phyloP scores from a whole-genome alignment of 2,888 invertebrate species.

The Drosophila lacicola region DNA sequence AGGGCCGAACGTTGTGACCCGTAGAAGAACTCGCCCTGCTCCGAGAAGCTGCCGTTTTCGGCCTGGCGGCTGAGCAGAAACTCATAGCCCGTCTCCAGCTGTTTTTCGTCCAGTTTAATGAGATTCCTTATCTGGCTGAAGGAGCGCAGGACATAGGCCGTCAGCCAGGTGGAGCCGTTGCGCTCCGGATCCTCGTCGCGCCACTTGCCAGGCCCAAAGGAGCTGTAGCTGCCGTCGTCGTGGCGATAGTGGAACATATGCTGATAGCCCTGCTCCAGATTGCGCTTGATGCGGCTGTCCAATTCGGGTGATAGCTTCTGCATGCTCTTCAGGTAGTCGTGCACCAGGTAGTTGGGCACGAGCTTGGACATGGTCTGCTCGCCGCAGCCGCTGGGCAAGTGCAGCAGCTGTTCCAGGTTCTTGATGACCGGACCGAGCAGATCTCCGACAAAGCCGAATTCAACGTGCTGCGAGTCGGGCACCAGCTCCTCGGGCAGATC shows the following conservation, averaged over 20 bases:
- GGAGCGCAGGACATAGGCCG: constrained; percentile 92
- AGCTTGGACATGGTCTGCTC: constrained; percentile 91
- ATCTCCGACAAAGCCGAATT: constrained; percentile 87
- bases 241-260: constrained; percentile 94
- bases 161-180: constrained; percentile 91
- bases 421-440: constrained; percentile 87
- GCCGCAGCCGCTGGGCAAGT: constrained; percentile 90
- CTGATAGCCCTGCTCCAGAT: constrained; percentile 95
- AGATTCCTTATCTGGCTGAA: constrained; percentile 89
- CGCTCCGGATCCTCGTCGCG: constrained; percentile 85
- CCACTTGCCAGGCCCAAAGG: constrained; percentile 88
- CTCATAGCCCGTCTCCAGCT: constrained; percentile 88
- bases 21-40: constrained; percentile 90
- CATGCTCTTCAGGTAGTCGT: constrained; percentile 91
- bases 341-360: constrained; percentile 89
- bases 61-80: constrained; percentile 90
- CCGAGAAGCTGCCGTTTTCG: constrained; percentile 91
- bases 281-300: constrained; percentile 86
- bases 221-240: constrained; percentile 94
- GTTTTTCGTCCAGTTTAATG: constrained; percentile 89
- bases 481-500: constrained; percentile 91
- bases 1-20: constrained; percentile 89
- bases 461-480: constrained; percentile 87
- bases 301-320: constrained; percentile 89
- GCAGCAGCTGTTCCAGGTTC: constrained; percentile 88